A percentile compares a stretch with the other conserved stretches of the same genome.
phyloP scores from a whole-genome alignment of 1,140 invertebrate genomes.

The Muscidifurax raptorellus region DNA sequence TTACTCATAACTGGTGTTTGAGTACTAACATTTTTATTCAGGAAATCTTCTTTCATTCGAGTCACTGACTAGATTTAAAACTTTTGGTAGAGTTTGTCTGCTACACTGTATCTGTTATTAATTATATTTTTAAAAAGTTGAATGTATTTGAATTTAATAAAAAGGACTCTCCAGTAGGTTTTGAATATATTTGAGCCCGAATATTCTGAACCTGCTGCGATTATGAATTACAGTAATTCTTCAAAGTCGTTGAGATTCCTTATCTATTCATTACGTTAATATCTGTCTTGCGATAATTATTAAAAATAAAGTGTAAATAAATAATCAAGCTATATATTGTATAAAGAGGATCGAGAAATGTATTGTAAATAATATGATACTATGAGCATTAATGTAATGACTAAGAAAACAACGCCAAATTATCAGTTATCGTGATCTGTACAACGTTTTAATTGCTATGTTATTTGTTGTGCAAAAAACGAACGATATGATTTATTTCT shows the following conservation, averaged over 20 bases:
- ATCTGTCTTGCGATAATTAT: not conserved
- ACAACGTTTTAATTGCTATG: not conserved
- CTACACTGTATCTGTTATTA: not conserved
- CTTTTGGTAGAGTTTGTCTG: no score
- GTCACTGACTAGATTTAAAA: no score
- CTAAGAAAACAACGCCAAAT: not conserved
- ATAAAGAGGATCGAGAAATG: not conserved
- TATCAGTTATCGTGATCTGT: not conserved
- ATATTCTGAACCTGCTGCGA: conserved; percentile 44
- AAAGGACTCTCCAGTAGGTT: conserved; percentile 35
- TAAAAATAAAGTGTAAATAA: conserved; percentile 38
- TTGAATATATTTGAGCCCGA: conserved; percentile 55
- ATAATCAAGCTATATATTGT: conserved; percentile 15
- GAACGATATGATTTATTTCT: not conserved
- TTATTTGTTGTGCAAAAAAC: not conserved
- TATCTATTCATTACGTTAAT: not conserved
- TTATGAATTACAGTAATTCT: not conserved
- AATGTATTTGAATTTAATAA: not conserved
- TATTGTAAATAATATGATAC: not conserved
- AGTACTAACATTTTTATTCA: no score
- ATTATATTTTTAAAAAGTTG: not conserved
- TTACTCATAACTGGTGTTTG: no score
- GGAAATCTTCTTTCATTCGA: no score
- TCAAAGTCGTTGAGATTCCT: not conserved
- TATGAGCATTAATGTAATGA: conserved; percentile 15